Percentiles rank a stretch among this genome's conserved stretches.
Conservation (phyloP, 2,797 vertebrate species). For the Triplophysa yarkandensis region DNA sequence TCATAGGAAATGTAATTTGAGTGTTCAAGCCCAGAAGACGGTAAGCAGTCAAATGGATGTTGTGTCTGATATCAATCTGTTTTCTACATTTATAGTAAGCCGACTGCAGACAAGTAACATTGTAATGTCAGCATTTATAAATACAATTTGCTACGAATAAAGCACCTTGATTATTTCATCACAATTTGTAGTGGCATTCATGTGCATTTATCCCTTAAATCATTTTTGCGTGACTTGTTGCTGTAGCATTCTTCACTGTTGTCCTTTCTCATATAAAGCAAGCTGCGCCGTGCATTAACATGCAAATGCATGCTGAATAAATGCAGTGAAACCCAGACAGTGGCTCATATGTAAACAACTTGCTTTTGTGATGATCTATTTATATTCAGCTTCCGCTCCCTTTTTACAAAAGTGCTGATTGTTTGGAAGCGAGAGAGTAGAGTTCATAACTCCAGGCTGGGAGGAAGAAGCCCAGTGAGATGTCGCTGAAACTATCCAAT, state of each 20-base stretch:
- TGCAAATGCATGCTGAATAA: slow-evolving; percentile 39
- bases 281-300: not conserved
- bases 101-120: not conserved
- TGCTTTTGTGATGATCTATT: slow-evolving; percentile 30
- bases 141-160: not conserved
- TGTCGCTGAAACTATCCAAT: slow-evolving; percentile 71
- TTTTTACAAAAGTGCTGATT: slow-evolving; percentile 30
- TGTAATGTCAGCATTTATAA: not conserved
- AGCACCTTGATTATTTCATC: not conserved
- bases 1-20: not conserved
- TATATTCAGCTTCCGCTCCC: not conserved
- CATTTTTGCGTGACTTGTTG: not conserved
- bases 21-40: not conserved
- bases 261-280: not conserved
- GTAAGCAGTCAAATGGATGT: not conserved
- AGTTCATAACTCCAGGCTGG: slow-evolving; percentile 53
- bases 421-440: slow-evolving; percentile 27
- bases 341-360: slow-evolving; percentile 37
- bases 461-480: slow-evolving; percentile 57
- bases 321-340: slow-evolving; percentile 24
- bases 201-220: not conserved
- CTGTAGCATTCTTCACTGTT: not conserved
- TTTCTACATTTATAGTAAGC: not conserved
- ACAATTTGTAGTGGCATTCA: not conserved
- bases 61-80: not conserved